Conservation (phyloP, 2,888 invertebrate genomes). For the Bellardia pandia region DNA sequence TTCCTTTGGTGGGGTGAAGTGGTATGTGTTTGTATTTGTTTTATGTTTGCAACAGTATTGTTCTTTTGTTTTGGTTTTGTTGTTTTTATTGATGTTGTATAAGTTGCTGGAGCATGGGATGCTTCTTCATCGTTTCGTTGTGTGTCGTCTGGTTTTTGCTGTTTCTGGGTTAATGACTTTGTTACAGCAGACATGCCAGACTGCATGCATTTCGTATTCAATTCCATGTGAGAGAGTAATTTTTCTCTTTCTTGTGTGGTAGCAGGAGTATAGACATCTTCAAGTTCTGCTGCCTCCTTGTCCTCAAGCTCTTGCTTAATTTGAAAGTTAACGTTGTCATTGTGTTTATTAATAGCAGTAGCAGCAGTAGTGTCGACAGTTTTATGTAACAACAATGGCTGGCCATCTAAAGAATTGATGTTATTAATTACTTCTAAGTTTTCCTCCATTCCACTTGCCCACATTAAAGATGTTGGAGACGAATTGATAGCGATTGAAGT, state of each 20-base stretch:
- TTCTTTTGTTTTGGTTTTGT: slow-evolving; percentile 40
- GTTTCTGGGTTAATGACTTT: slow-evolving; percentile 81
- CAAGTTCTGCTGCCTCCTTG: slow-evolving; percentile 18
- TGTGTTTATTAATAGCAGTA: slow-evolving; percentile 3
- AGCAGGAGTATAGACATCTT: neutral
- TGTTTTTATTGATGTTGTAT: slow-evolving; percentile 40
- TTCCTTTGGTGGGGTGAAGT: slow-evolving; percentile 22
- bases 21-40: slow-evolving; percentile 63
- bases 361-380: slow-evolving; percentile 42
- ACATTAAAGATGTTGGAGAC: slow-evolving; percentile 37
- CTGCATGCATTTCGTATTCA: slow-evolving; percentile 63
- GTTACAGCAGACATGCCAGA: slow-evolving; percentile 67
- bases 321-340: slow-evolving; percentile 44
- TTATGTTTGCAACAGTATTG: slow-evolving; percentile 33
- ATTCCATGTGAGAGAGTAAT: slow-evolving; percentile 29
- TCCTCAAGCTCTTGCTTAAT: slow-evolving; percentile 8
- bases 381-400: slow-evolving; percentile 60
- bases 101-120: slow-evolving; percentile 58
- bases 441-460: slow-evolving; percentile 21
- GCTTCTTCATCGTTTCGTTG: slow-evolving; percentile 43
- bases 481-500: slow-evolving; percentile 40
- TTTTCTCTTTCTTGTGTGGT: slow-evolving; percentile 32
- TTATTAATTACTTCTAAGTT: slow-evolving; percentile 66
- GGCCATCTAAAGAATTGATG: slow-evolving; percentile 55
- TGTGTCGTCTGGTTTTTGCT: slow-evolving; percentile 72